A percentile compares a stretch with the other conserved stretches of the same genome.
These are phyloP conservation scores for Limnephilus lunatus DNA, from an alignment of 2,888 invertebrate species.

Conservation along the genomic window DNA sequence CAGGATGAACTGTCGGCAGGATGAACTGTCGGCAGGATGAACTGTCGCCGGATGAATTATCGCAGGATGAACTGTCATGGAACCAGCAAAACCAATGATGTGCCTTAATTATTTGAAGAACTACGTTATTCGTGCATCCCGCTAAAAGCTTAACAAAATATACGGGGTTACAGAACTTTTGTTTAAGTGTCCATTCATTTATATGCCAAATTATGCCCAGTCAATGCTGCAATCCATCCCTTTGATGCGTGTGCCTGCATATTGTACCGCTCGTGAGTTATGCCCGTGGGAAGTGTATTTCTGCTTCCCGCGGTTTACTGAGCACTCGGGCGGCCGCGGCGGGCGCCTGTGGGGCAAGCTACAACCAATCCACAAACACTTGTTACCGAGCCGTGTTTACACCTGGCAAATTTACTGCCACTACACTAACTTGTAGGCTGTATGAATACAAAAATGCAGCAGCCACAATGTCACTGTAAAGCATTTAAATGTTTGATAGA, in stretches of 20 bases:
- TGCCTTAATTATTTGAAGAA: no score
- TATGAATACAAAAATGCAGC: not conserved
- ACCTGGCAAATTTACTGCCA: not conserved
- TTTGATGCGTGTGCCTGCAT: conserved; percentile 37
- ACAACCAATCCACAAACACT: conserved; percentile 5
- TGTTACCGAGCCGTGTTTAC: conserved; percentile 8
- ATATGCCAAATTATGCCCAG: not conserved
- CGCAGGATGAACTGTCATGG: no score
- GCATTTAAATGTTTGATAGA: no score
- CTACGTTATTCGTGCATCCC: not conserved
- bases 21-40: no score
- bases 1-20: no score
- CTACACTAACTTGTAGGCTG: not conserved
- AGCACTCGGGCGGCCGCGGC: not conserved
- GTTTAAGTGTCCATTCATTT: not conserved
- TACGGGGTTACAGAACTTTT: not conserved
- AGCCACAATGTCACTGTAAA: not conserved
- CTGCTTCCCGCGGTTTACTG: conserved; percentile 50
- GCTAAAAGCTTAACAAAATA: not conserved
- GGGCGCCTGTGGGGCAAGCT: not conserved
- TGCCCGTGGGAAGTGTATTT: conserved; percentile 65
- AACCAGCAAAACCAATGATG: no score
- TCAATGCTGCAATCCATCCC: conserved; percentile 14
- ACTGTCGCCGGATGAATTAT: no score
- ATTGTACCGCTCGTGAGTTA: conserved; percentile 58